phyloP scores from a whole-genome alignment of 2,888 invertebrate species.

The Trachelus troglodyta region DNA sequence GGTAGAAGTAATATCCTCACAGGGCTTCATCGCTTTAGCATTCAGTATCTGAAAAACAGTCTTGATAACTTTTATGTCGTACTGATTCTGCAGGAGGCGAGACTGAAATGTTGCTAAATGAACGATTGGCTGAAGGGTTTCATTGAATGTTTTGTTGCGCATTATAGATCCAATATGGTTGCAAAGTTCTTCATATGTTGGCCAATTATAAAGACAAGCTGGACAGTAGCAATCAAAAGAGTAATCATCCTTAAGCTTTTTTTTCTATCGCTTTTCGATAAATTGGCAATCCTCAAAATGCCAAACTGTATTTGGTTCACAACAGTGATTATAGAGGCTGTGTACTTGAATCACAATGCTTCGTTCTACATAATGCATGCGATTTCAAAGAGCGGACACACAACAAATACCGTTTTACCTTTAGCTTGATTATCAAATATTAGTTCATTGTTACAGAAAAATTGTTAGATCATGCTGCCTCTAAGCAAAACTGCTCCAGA shows the following conservation, averaged over 20 bases:
- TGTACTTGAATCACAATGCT: conserved; percentile 26
- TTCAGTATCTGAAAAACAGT: conserved; percentile 50
- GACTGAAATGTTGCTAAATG: conserved; percentile 53
- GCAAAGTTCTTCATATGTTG: conserved; percentile 51
- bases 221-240: conserved; percentile 60
- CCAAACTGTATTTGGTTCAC: conserved; percentile 59
- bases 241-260: conserved; percentile 57
- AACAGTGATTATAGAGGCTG: conserved; percentile 62
- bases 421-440: no score
- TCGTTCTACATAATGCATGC: no score
- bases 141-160: conserved; percentile 49
- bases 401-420: no score
- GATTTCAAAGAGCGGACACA: no score
- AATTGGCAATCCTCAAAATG: conserved; percentile 59
- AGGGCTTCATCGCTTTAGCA: conserved; percentile 53
- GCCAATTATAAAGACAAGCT: conserved; percentile 58
- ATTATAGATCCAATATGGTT: conserved; percentile 56
- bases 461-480: conserved; percentile 47
- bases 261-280: conserved; percentile 46
- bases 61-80: conserved; percentile 60
- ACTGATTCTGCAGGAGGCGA: conserved; percentile 52
- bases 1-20: conserved; percentile 61
- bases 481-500: conserved; percentile 58
- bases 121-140: conserved; percentile 38
- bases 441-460: no score